Evolutionary conservation across 2,797 vertebrate genomes (phyloP).

Genomic region (Salmo trutta): DNA sequence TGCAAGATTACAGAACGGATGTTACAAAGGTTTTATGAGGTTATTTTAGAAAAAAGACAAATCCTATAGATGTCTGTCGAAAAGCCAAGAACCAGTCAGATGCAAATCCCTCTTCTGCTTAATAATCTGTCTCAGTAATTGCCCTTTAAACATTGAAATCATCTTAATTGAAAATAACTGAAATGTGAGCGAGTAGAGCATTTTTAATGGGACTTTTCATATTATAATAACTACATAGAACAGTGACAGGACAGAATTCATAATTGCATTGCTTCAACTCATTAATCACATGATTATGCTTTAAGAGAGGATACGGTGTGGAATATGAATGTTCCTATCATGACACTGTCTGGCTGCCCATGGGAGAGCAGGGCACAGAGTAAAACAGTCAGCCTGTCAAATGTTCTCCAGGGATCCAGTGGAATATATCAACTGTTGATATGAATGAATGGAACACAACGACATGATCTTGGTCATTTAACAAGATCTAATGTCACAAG

Average conservation of each 20-base stretch:
- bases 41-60: background rate
- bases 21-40: slow-evolving; percentile 31
- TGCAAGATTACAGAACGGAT: slow-evolving; percentile 31
- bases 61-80: background rate
- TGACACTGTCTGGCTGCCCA: background rate
- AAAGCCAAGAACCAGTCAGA: slow-evolving; percentile 14
- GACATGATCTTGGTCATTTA: background rate
- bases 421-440: background rate
- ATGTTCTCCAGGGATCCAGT: background rate
- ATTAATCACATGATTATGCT: slow-evolving; percentile 71
- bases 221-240: slow-evolving; percentile 51
- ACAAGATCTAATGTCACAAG: background rate
- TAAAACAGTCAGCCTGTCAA: background rate
- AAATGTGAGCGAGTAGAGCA: slow-evolving; percentile 30
- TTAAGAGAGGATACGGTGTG: slow-evolving; percentile 44
- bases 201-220: slow-evolving; percentile 60
- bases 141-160: slow-evolving; percentile 64
- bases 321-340: slow-evolving; percentile 32
- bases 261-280: slow-evolving; percentile 72
- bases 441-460: background rate
- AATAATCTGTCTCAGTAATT: slow-evolving; percentile 63
- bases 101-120: slow-evolving; percentile 45
- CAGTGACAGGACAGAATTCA: slow-evolving; percentile 59
- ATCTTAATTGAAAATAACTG: slow-evolving; percentile 66
- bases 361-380: background rate